Evolutionary conservation across 2,888 invertebrate genomes (phyloP).

Genomic region (Diloba caeruleocephala): DNA sequence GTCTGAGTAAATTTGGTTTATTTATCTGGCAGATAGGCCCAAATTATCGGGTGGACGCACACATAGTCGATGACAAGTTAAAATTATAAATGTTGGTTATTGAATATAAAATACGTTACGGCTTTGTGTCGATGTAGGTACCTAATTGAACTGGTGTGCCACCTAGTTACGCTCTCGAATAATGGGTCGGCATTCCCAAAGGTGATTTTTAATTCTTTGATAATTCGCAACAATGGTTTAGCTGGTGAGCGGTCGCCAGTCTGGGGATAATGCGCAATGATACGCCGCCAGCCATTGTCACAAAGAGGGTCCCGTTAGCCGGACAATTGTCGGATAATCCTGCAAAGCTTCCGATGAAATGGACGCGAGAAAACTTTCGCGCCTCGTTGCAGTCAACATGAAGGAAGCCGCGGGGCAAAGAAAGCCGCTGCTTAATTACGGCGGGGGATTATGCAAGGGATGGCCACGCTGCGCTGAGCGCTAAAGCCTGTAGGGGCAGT

Average conservation of each 20-base stretch:
- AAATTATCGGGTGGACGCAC: constrained; percentile 65
- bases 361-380: constrained; percentile 82
- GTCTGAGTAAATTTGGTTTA: constrained; percentile 77
- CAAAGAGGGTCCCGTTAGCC: constrained; percentile 75
- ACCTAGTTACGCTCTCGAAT: constrained; percentile 85
- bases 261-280: constrained; percentile 85
- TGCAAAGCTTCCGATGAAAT: constrained; percentile 80
- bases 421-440: constrained; percentile 80
- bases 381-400: constrained; percentile 83
- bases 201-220: constrained; percentile 82
- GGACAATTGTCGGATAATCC: constrained; percentile 84
- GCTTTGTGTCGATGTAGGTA: constrained; percentile 57
- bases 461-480: constrained; percentile 71
- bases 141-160: constrained; percentile 75
- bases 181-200: constrained; percentile 72
- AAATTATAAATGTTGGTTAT: constrained; percentile 50
- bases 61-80: constrained; percentile 64
- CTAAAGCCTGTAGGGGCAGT: constrained; percentile 70
- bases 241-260: constrained; percentile 72
- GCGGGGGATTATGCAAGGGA: constrained; percentile 80
- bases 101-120: constrained; percentile 48
- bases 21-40: constrained; percentile 73
- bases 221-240: constrained; percentile 82
- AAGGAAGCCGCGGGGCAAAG: constrained; percentile 71
- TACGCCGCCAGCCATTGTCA: constrained; percentile 79